Percentiles rank a stretch among this genome's conserved stretches.
Conservation (phyloP, 2,113 vertebrate species). For the Megaleporinus macrocephalus region DNA sequence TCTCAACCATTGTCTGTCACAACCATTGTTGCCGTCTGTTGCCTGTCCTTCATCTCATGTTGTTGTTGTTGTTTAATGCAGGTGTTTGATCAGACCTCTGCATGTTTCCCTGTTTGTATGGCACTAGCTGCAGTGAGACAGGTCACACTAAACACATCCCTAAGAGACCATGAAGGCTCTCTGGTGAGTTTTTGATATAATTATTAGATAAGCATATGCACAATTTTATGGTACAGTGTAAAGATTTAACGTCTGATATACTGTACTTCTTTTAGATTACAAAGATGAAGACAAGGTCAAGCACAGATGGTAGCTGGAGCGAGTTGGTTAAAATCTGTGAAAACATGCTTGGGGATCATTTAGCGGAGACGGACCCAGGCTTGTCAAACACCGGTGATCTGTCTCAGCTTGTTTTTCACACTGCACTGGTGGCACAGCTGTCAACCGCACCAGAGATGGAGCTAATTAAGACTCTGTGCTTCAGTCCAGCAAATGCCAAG, state of each 20-base stretch:
- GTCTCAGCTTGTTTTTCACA: slow-evolving; percentile 46
- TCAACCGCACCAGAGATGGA: slow-evolving; percentile 41
- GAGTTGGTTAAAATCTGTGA: slow-evolving; percentile 34
- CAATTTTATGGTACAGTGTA: no score
- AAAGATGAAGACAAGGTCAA: slow-evolving; percentile 12
- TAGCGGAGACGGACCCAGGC: neutral
- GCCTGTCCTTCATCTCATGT: neutral
- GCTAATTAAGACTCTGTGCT: slow-evolving; percentile 52
- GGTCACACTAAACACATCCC: neutral
- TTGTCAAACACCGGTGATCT: neutral
- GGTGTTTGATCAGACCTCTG: slow-evolving; percentile 2
- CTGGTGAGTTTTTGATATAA: slow-evolving; percentile 19
- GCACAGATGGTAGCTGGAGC: slow-evolving; percentile 23
- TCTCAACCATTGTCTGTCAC: no score
- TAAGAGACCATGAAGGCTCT: neutral
- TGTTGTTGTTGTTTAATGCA: slow-evolving; percentile 24
- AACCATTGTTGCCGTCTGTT: no score
- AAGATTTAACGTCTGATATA: no score
- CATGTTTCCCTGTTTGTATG: slow-evolving; percentile 35
- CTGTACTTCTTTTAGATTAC: slow-evolving; percentile 23
- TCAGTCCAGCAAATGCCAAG: slow-evolving; percentile 40
- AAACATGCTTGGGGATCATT: slow-evolving; percentile 14
- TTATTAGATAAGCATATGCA: no score
- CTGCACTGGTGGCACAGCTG: slow-evolving; percentile 35
- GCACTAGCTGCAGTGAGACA: slow-evolving; percentile 41